Evolutionary conservation across 2,113 vertebrate genomes (phyloP), one percentile per base, ranked within the genome.

Genomic region (Oreochromis tanganicae): DNA sequence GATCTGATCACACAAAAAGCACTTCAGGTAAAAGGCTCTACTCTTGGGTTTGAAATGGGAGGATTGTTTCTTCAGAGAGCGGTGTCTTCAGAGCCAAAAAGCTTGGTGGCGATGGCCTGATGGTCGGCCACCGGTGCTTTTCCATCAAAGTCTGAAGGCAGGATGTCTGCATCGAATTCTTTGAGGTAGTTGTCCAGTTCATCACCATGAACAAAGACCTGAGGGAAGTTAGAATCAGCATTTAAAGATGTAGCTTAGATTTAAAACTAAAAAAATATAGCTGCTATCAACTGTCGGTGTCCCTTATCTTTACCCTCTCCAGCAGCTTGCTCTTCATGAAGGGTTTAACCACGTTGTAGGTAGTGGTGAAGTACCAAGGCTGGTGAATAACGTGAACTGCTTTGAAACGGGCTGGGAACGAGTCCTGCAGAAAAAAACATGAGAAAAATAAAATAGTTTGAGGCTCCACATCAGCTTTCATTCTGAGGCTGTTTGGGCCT

Each of bases 281-380:
- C 27, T 29, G 14, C 29, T 61, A 1, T 32, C 27, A 36, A 43
- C 3, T 50, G 16, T 41, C 16, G 36, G 32, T 27, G 32, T 54
- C 21, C 0, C 50, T 57, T 17, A 16, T 24, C 3, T 97, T 94
- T 94, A 99, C 99, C 97, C 99, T 96, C 91, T 99, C 97, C 87
- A 99, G 96, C 52, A 99, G 95, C 90, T 99, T 99, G 96, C 97
- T 98, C 94, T 99, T 99, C 97, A 99, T 96, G 95, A 99, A 98
- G 0, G 98, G 98, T 92, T 98, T 99, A 87, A 99, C 98, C 90
- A 99, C 96, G 0, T 98, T 99, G 95, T 99, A 99, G 32, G 99
- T 99, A 2, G 98, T 99, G 89, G 98, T 99, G 96, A 99, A 99
- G 92, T 99, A 99, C 99, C 99, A 99, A 1, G 99, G 99, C 95